Evolutionary conservation across 2,797 vertebrate genomes (phyloP), one percentile per base, ranked within the genome.

Genomic region (Siniperca scherzeri): DNA sequence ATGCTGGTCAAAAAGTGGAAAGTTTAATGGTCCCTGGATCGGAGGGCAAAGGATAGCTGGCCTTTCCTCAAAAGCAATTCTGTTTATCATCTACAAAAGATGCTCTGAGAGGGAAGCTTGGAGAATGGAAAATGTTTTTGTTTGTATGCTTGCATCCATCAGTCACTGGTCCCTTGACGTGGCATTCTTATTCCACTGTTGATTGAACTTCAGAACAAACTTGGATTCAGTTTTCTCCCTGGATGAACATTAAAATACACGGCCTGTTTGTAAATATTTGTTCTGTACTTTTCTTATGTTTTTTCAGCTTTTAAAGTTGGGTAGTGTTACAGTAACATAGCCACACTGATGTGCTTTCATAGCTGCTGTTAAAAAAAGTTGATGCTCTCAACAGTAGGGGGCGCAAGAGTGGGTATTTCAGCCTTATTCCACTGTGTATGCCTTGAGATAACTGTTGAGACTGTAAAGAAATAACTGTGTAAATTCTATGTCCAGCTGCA

Each of bases 351-450:
- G 86, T 82, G n/a, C 48, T 80, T 70, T 79, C 66, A 74, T 40
- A n/a, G 70, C 59, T 80, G 67, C 71, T 74, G 22, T 42, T 48
- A 4, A 40, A 68, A 36, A 38, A 80, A 67, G 57, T 72, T 17
- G 57, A n/a, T 25, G 27, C 36, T 87, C 56, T 89, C n/a, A 55
- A 75, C 95, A 92, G 92, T 93, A 95, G 95, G 92, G 91, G 95
- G 93, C 90, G 91, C 84, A 85, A 80, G 80, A 91, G 91, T 17
- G 60, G 33, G 5, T 3, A 27, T 71, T 78, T 78, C 55, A 84
- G 78, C 69, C 22, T 80, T 53, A 7, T 40, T 78, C 62, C 36
- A 55, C n/a, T 65, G 38, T 59, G 53, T 1, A 73, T 82, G 68
- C 36, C 27, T 48, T 65, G 73, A 27, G 25, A 81, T 38, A 82